Evolutionary conservation across 1,140 invertebrate genomes (phyloP), one percentile per base, ranked within the genome.

Genomic region (Panagrolaimus sp.): DNA sequence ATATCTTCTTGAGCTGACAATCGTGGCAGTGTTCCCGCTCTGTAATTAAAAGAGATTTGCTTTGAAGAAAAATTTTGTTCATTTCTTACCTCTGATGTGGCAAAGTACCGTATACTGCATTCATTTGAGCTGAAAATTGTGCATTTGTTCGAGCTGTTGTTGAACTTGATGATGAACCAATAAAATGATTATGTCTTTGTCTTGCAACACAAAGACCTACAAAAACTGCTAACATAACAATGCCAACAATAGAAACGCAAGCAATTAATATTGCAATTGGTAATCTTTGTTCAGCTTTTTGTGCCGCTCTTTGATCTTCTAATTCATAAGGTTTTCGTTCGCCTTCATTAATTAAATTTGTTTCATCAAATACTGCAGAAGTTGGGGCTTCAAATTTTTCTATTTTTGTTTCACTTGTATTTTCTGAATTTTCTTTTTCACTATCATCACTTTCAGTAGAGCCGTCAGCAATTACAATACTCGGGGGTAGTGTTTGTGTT

Each of bases 161-260:
- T 26, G 63, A 72, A 47, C 71, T 69, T 15, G 74, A 75, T 24
- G 77, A 76, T 12, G 75, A 74, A 45, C 70, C 70, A 26, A 64
- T 8, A 21, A 75, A 68, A 15, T 32, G 72, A 21, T 69, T 65
- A 8, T 66, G 44, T 9, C 70, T 64, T 67, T 75, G 74, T 26
- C 71, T 73, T 2, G 69, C 75, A 55, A 80, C 71, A 63, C 80
- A 82, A 45, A 81, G 65, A 12, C 73, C 77, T 17, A 78, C 68
- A 67, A 82, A 80, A n/a, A 82, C 81, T n/a, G 76, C 73, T n/a
- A 73, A 14, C 73, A 83, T 72, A n/a, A 80, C 79, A 48, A 82
- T 38, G 1, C 63, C 79, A 9, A 77, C 81, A 21, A 74, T 71
- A 21, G 70, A 67, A 21, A 82, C 46, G 65, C 77, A 82, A 55